These are phyloP conservation scores for Disparrhopalites patrizii DNA, from an alignment of 2,888 invertebrate genomes.

Conservation along the genomic window DNA sequence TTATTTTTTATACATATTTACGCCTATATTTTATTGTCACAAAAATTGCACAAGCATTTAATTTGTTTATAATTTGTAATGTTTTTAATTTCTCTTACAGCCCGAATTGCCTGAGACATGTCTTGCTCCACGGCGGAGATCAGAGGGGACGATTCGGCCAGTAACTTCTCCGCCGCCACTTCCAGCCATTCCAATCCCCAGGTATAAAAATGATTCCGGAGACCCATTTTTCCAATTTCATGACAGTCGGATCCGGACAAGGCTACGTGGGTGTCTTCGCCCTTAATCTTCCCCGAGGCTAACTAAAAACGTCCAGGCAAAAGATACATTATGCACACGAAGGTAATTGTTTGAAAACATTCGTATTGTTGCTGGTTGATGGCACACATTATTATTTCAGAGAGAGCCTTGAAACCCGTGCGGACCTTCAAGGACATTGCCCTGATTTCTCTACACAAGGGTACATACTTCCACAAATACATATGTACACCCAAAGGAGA, in stretches of 20 bases:
- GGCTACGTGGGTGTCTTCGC: background rate
- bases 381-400: no score
- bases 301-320: no score
- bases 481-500: no score
- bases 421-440: no score
- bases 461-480: no score
- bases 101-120: slow-evolving; percentile 1
- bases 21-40: no score
- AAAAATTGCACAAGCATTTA: no score
- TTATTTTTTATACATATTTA: background rate
- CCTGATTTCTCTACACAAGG: no score
- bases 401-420: no score
- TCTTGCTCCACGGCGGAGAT: background rate
- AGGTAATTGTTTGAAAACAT: no score
- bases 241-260: slow-evolving; percentile 18
- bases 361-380: no score
- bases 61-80: background rate
- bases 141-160: background rate
- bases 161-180: background rate
- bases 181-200: slow-evolving; percentile 24
- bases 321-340: no score
- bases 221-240: slow-evolving; percentile 8
- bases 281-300: slow-evolving; percentile 18
- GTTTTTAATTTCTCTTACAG: slow-evolving; percentile 8
- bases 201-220: background rate